Base-by-base conservation (phyloP, 2,113 vertebrate species). In the Cisticola juncidis region DNA sequence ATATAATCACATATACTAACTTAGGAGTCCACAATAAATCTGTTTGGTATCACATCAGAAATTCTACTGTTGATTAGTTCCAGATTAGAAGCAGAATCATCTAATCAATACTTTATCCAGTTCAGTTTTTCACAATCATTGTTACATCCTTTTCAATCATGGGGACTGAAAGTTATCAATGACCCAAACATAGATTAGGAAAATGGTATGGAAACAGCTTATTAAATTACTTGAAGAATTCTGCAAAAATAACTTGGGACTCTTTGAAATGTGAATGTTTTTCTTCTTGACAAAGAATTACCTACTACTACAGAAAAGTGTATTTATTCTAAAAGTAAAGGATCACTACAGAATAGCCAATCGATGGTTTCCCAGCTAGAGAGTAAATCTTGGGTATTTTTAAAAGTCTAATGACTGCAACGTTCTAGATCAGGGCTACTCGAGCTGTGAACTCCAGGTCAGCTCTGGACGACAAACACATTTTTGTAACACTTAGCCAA, bases 381-480 rank as follows among this genome's bases (percentile, higher is more conserved):
- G 7, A 57, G 28, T 31, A 78, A 64, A 5, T 36, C 29, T 1
- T 61, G 24, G 9, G 10, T 14, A 74, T 47, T 33, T 51, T 22
- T 47, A 15, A 22, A 24, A 81, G 71, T 36, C 12, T 50, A 38
- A 68, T 70, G 36, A 65, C 57, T 79, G 15, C 26, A 28, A 22
- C 0, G 0, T 71, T 74, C 47, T 74, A 68, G 35, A 62, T 26
- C 38, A 74, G 47, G 54, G 50, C 36, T 70, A 50, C 51, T 68
- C 2, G 0, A 87, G 35, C 29, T 58, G 28, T 26, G 54, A 66
- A 57, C 33, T 62, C 42, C 57, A 38, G 10, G 71, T 28, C 62
- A 86, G 23, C 35, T 80, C 69, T 50, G 23, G 22, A 58, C 0
- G 0, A 73, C 19, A 74, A 64, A 36, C 1, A 28, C 2, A 3